These are phyloP conservation scores for Agonopterix alstromeriana DNA, from an alignment of 2,888 invertebrate genomes.

Conservation along the genomic window DNA sequence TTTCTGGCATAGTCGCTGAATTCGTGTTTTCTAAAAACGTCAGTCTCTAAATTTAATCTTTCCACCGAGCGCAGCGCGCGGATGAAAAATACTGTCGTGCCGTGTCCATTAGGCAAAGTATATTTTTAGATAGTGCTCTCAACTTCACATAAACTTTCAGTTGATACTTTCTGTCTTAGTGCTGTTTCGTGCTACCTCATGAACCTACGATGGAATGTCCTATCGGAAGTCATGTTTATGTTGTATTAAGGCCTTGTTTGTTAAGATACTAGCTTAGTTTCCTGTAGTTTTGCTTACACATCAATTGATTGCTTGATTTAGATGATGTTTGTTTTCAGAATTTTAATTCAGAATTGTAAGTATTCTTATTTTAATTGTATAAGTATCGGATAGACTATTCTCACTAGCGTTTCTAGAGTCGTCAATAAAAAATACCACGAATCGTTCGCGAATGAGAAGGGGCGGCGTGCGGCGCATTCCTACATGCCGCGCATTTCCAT, in stretches of 20 bases:
- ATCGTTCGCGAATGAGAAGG: conserved; percentile 69
- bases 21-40: conserved; percentile 53
- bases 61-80: conserved; percentile 41
- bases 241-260: no score
- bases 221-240: no score
- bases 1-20: conserved; percentile 25
- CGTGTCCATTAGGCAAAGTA: conserved; percentile 60
- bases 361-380: conserved; percentile 11
- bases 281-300: no score
- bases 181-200: conserved; percentile 9
- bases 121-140: conserved; percentile 53
- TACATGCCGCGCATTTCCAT: conserved; percentile 77
- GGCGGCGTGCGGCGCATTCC: conserved; percentile 73
- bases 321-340: no score
- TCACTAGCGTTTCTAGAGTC: conserved; percentile 63
- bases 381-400: conserved; percentile 40
- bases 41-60: conserved; percentile 61
- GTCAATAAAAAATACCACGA: conserved; percentile 76
- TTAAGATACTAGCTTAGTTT: no score
- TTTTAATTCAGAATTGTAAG: no score
- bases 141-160: conserved; percentile 34
- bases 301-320: no score
- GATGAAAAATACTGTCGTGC: conserved; percentile 58
- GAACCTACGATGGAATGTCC: no score
- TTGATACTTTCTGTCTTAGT: conserved; percentile 19